Percentiles rank a stretch among this genome's conserved stretches.
phyloP scores from a whole-genome alignment of 2,888 invertebrate genomes.

The Monoplex corrugatus region DNA sequence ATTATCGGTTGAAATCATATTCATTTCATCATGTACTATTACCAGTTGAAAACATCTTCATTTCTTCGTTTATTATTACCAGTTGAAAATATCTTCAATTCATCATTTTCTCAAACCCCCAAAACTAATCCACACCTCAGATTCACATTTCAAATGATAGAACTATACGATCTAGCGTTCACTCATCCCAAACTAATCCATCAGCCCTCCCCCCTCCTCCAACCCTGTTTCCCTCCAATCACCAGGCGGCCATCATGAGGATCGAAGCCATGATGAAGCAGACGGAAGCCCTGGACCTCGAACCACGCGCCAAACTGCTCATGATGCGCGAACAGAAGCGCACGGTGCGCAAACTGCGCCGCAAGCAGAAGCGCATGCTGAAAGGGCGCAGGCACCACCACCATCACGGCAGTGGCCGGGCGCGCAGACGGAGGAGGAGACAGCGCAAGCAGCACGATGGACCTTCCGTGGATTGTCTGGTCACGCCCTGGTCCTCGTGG shows the following conservation, averaged over 20 bases:
- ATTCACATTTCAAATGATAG: too few relatives aligned
- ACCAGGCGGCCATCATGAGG: conserved; percentile 56
- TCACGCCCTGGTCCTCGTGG: conserved; percentile 77
- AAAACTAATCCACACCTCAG: too few relatives aligned
- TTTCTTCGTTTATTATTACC: too few relatives aligned
- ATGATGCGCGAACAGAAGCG: conserved; percentile 51
- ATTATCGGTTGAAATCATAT: too few relatives aligned
- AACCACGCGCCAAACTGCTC: conserved; percentile 16
- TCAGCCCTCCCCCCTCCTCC: background rate
- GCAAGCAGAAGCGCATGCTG: conserved; percentile 37
- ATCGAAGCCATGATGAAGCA: conserved; percentile 57
- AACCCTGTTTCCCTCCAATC: background rate
- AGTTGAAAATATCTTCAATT: too few relatives aligned
- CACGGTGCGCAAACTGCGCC: conserved; percentile 42
- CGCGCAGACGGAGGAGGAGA: conserved; percentile 53
- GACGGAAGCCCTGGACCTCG: conserved; percentile 61
- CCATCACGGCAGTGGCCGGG: background rate
- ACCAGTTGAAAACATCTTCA: too few relatives aligned
- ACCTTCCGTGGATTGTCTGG: conserved; percentile 72
- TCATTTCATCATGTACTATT: too few relatives aligned
- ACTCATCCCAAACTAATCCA: background rate
- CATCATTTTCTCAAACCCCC: too few relatives aligned
- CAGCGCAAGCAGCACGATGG: conserved; percentile 56
- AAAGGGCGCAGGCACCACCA: conserved; percentile 25
- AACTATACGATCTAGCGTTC: too few relatives aligned